These are phyloP conservation scores for Brachyhypopomus gauderio DNA, from an alignment of 2,113 vertebrate genomes.

Conservation along the genomic window DNA sequence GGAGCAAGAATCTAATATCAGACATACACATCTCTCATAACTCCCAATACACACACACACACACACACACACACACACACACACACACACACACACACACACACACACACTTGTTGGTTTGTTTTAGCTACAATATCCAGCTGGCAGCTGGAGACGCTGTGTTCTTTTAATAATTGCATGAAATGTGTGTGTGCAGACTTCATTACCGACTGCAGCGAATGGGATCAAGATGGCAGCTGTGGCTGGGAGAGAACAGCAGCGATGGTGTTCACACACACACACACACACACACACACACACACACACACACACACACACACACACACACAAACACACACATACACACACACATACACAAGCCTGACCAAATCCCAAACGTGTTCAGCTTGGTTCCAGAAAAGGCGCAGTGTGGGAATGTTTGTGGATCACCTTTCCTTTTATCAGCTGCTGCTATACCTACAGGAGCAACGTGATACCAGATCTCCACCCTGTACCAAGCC, in stretches of 20 bases:
- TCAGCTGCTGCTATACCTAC: too few relatives aligned
- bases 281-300: neutral
- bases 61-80: conserved; percentile 24
- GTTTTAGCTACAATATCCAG: neutral
- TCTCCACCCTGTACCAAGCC: too few relatives aligned
- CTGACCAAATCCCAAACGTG: too few relatives aligned
- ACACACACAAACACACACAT: too few relatives aligned
- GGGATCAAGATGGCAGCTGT: conserved; percentile 24
- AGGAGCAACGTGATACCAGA: too few relatives aligned
- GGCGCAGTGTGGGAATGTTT: too few relatives aligned
- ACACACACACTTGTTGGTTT: neutral
- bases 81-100: too few relatives aligned
- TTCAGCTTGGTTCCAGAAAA: too few relatives aligned
- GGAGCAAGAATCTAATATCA: neutral
- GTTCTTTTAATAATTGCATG: neutral
- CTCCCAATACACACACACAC: neutral
- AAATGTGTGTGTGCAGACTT: neutral
- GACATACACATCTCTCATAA: neutral
- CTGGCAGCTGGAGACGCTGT: neutral
- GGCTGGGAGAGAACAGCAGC: conserved; percentile 27
- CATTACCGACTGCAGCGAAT: neutral
- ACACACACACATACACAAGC: too few relatives aligned
- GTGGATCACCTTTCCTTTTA: too few relatives aligned
- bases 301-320: too few relatives aligned
- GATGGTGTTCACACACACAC: conserved; percentile 25